Conservation (phyloP, 2,888 invertebrate species). For the Frankliniella fusca region DNA sequence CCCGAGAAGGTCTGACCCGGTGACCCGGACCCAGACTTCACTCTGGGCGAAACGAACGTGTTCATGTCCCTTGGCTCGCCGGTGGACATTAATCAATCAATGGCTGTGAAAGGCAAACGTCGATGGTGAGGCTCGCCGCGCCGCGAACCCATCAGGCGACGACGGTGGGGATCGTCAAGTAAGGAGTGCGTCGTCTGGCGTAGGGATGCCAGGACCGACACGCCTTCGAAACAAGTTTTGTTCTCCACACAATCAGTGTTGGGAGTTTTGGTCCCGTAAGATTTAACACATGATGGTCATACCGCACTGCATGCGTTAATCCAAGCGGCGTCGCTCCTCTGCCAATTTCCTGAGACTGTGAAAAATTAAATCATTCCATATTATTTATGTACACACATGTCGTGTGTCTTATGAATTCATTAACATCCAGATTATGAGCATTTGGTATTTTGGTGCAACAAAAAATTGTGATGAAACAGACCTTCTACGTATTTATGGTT, state of each 20-base stretch:
- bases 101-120: slow-evolving; percentile 22
- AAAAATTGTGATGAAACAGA: background rate
- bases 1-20: background rate
- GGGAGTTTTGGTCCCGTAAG: no score
- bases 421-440: no score
- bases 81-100: background rate
- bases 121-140: background rate
- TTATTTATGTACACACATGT: background rate
- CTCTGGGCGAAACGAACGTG: background rate
- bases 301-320: no score
- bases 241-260: no score
- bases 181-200: background rate
- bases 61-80: background rate
- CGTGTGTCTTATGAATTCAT: no score
- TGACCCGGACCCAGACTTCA: background rate
- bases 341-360: background rate
- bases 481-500: background rate
- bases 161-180: no score
- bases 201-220: background rate
- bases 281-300: no score
- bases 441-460: no score
- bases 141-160: background rate
- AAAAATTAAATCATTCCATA: background rate
- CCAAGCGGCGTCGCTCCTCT: no score
- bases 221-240: no score